Conservation (phyloP, 2,113 vertebrate genomes). For the Microtus richardsoni region DNA sequence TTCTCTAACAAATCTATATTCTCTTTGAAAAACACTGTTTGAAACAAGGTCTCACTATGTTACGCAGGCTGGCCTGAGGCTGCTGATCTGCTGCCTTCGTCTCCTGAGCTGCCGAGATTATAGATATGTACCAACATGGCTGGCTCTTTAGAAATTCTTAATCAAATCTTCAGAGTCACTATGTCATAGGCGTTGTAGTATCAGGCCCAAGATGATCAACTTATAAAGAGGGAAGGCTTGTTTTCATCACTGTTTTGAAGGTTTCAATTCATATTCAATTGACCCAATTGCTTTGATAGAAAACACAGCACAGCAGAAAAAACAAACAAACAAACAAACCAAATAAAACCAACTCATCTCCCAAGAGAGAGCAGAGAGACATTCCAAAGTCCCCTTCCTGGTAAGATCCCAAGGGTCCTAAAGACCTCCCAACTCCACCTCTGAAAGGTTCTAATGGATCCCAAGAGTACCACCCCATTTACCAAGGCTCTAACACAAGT, state of each 20-base stretch:
- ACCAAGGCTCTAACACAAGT: not conserved
- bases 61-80: not conserved
- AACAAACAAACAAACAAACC: not conserved
- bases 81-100: no score
- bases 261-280: not conserved
- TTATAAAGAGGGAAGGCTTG: not conserved
- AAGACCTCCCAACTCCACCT: not conserved
- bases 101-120: not conserved
- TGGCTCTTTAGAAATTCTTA: slow-evolving; percentile 23
- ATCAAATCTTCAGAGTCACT: not conserved
- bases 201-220: not conserved
- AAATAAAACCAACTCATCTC: not conserved
- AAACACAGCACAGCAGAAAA: not conserved
- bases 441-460: not conserved
- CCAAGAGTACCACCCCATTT: not conserved
- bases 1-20: not conserved
- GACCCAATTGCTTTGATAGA: not conserved
- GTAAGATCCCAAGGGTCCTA: not conserved
- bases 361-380: not conserved
- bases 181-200: not conserved
- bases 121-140: not conserved
- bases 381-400: not conserved
- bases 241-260: not conserved
- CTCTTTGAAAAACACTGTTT: not conserved
- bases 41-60: not conserved